Evolutionary conservation across 2,113 vertebrate genomes (phyloP).

Genomic region (Rhegmatorhina hoffmannsi): DNA sequence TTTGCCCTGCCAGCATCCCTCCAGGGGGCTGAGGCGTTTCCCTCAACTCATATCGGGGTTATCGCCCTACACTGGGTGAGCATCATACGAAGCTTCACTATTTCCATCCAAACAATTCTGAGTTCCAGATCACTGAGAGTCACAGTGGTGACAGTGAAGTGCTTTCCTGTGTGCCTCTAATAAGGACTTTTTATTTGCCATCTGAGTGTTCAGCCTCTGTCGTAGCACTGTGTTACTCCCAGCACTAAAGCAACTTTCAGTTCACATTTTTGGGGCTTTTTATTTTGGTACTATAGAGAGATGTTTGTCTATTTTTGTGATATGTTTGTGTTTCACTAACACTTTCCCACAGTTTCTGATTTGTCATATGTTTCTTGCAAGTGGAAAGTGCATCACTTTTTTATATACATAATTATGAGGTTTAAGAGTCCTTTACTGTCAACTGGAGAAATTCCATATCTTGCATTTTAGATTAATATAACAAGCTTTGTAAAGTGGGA

Average conservation of each 20-base stretch:
- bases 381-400: not conserved
- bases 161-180: not conserved
- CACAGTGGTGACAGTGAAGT: not conserved
- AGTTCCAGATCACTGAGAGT: not conserved
- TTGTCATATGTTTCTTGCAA: not conserved
- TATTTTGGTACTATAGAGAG: not conserved
- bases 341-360: not conserved
- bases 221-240: not conserved
- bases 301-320: not conserved
- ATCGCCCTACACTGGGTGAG: not conserved
- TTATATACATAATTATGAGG: not conserved
- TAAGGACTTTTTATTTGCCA: not conserved
- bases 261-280: not conserved
- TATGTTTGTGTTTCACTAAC: not conserved
- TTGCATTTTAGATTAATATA: not conserved
- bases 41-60: too few species aligned
- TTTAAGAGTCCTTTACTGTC: not conserved
- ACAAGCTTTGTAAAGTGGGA: not conserved
- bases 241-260: not conserved
- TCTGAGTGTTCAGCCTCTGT: not conserved
- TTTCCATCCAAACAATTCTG: not conserved
- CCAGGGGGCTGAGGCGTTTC: too few species aligned
- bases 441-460: not conserved
- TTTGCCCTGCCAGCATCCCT: too few species aligned
- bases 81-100: not conserved